Evolutionary conservation across 1,140 invertebrate species (phyloP).

Genomic region (Doryteuthis pealeii): DNA sequence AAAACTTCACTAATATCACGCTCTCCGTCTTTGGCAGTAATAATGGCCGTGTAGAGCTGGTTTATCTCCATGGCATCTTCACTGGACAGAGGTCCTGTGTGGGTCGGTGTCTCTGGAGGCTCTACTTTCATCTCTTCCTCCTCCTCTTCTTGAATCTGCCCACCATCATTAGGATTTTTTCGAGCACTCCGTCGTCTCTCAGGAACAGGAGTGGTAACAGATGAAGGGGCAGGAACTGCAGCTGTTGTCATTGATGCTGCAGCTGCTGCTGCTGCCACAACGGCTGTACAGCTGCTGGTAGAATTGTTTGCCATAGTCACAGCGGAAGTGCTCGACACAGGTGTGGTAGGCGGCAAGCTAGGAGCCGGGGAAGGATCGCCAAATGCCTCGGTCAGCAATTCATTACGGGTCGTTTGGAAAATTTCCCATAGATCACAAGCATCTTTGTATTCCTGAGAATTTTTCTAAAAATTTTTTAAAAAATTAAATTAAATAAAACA

Average conservation of each 20-base stretch:
- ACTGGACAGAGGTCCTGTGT: not conserved
- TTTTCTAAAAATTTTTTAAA: constrained; percentile 67
- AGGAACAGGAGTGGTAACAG: not conserved
- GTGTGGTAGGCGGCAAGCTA: not conserved
- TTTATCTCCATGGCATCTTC: not conserved
- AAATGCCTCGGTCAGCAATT: constrained; percentile 52
- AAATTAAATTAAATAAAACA: no score
- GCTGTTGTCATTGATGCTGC: not conserved
- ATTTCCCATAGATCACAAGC: constrained; percentile 88
- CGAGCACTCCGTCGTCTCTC: constrained; percentile 16
- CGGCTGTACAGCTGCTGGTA: not conserved
- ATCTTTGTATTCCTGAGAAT: constrained; percentile 85
- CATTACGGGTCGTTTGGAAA: constrained; percentile 64
- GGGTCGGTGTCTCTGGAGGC: not conserved
- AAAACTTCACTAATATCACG: constrained; percentile 83
- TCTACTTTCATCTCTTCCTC: constrained; percentile 20
- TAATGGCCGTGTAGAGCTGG: constrained; percentile 78
- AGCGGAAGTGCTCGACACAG: not conserved
- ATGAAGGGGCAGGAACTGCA: not conserved
- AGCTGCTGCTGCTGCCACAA: not conserved
- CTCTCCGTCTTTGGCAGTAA: constrained; percentile 75
- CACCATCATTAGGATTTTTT: constrained; percentile 13
- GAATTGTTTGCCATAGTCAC: not conserved
- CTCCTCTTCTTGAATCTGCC: constrained; percentile 2
- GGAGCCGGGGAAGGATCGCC: constrained; percentile 32